These are phyloP conservation scores for Drosophila nigrodunni DNA, from an alignment of 1,140 invertebrate genomes.

Conservation along the genomic window DNA sequence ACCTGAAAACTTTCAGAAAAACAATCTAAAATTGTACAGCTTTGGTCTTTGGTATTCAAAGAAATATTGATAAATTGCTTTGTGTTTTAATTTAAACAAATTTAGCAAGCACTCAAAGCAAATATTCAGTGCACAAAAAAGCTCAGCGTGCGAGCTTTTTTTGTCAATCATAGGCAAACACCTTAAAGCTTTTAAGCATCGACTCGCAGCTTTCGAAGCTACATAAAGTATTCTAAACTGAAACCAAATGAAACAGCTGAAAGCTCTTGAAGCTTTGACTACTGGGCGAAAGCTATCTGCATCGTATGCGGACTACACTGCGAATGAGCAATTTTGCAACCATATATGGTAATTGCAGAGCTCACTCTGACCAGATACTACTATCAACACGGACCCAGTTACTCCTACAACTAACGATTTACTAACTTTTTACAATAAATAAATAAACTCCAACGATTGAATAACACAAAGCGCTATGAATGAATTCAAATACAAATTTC, in stretches of 20 bases:
- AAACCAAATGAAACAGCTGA: not conserved
- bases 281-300: not conserved
- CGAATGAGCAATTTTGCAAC: slow-evolving; percentile 31
- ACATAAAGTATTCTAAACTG: not conserved
- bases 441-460: slow-evolving; percentile 1
- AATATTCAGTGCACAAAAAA: too few relatives aligned
- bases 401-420: not conserved
- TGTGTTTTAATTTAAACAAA: too few relatives aligned
- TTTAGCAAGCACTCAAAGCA: too few relatives aligned
- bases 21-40: too few relatives aligned
- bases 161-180: too few relatives aligned
- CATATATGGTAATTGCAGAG: slow-evolving; percentile 16
- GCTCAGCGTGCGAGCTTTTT: too few relatives aligned
- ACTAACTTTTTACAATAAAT: not conserved
- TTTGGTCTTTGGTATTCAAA: too few relatives aligned
- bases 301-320: not conserved
- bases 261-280: slow-evolving; percentile 29
- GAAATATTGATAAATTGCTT: too few relatives aligned
- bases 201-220: not conserved
- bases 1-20: too few relatives aligned
- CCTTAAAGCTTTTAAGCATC: not conserved
- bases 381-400: not conserved
- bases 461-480: not conserved
- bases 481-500: slow-evolving; percentile 1
- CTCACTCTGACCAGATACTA: not conserved